Evolutionary conservation across 2,888 invertebrate species (phyloP).

Genomic region (Parelbella ahira): DNA sequence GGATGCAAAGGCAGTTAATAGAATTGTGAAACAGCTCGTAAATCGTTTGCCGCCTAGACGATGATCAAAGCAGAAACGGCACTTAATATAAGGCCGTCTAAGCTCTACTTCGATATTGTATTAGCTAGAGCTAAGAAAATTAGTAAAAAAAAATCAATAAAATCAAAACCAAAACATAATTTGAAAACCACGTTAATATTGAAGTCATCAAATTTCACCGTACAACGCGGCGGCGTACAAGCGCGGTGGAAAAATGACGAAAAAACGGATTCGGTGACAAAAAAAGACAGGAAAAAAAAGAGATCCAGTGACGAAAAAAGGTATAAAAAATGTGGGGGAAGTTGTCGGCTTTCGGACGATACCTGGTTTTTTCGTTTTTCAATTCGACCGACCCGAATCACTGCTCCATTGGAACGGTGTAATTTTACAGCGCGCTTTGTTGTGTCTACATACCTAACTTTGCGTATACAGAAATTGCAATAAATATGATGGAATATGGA

Average conservation of each 20-base stretch:
- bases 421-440: slow-evolving; percentile 34
- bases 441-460: neutral
- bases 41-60: slow-evolving; percentile 2
- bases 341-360: slow-evolving; percentile 55
- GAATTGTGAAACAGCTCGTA: slow-evolving; percentile 13
- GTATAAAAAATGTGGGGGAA: slow-evolving; percentile 35
- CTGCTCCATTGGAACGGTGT: slow-evolving; percentile 39
- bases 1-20: slow-evolving; percentile 15
- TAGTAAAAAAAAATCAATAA: too few species aligned
- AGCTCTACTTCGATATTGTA: too few species aligned
- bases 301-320: slow-evolving; percentile 34
- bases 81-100: too few species aligned
- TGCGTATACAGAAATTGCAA: neutral
- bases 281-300: slow-evolving; percentile 37
- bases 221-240: slow-evolving; percentile 39
- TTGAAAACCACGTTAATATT: slow-evolving; percentile 16
- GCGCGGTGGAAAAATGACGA: slow-evolving; percentile 36
- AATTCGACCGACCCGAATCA: slow-evolving; percentile 42
- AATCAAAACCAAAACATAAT: too few species aligned
- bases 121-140: too few species aligned
- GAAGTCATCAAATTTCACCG: slow-evolving; percentile 29
- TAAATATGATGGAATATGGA: too few species aligned
- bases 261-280: slow-evolving; percentile 19
- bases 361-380: slow-evolving; percentile 40
- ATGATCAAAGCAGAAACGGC: slow-evolving; percentile 4